phyloP scores from a whole-genome alignment of 2,797 vertebrate genomes.

The Antrozous pallidus region DNA sequence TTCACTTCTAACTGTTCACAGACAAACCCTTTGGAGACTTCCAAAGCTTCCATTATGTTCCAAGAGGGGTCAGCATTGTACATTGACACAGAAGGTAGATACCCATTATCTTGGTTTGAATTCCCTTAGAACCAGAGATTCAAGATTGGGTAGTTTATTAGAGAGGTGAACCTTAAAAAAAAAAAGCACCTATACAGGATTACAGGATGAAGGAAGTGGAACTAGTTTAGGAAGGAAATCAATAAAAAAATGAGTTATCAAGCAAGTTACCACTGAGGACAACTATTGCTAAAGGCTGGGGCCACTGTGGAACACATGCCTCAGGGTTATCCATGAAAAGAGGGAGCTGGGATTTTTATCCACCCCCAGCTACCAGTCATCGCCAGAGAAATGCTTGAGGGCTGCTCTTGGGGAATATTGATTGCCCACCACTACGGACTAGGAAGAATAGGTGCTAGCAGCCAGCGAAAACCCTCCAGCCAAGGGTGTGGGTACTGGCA shows the following conservation, averaged over 20 bases:
- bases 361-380: background rate
- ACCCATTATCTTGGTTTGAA: background rate
- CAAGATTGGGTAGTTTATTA: background rate
- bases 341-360: background rate
- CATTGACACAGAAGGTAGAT: rapidly evolving
- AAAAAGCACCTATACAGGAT: background rate
- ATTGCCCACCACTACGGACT: background rate
- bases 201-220: background rate
- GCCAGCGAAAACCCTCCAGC: background rate
- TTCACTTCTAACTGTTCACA: background rate
- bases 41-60: background rate
- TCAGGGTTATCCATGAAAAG: background rate
- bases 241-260: background rate
- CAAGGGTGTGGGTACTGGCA: background rate
- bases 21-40: background rate
- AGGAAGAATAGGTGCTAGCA: background rate
- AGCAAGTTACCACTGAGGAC: background rate
- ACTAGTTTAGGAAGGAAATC: background rate
- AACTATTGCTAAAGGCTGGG: background rate
- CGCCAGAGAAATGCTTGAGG: background rate
- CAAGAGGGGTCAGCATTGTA: background rate
- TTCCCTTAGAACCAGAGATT: background rate
- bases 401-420: background rate
- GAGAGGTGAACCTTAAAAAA: background rate
- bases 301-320: background rate